Base-by-base conservation (phyloP, 2,797 vertebrate species). In the Florisuga fusca region DNA sequence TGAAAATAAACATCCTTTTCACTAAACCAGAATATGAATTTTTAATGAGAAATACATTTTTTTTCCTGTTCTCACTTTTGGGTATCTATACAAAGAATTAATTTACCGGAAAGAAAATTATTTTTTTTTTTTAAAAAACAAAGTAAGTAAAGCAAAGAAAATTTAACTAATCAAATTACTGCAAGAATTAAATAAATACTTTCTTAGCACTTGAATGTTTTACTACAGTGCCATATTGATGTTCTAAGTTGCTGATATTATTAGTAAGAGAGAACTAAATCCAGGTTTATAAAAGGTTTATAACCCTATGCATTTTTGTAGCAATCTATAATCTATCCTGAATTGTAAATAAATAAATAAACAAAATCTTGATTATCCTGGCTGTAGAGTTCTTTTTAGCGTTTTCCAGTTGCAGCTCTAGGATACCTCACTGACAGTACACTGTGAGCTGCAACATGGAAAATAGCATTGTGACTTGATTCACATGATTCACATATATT, bases 151-250 rank as follows among this genome's bases (percentile, higher is more conserved):
- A 76, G 3, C 19, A 86, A 81, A 78, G 33, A 89, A 85, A 87
- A 95, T 55, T 31, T 69, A 66, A 93, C 84, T 71, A 80, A 57
- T 45, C 23, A 78, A 87, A 82, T 87, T 64, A 84, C 31, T 81
- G 10, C 13, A 78, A 68, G 12, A 73, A 63, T 22, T 33, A 87
- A 76, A 87, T 57, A 5, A 93, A 57, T 83, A 26, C 10, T 13
- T 93, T 87, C 46, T 45, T 81, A 76, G 7, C 29, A 73, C 31
- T 80, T 83, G 38, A 88, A 26, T 77, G 6, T 55, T 62, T 86
- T 87, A 23, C 11, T 78, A 55, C 25, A 81, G 22, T 78, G 29
- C 12, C 6, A 51, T 91, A 74, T 74, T 89, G 78, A 69, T 79
- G 27, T 67, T 90, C n/a, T 90, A 22, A 41, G 27, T 85, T 80